Evolutionary conservation across 2,113 vertebrate species (phyloP).

Genomic region (Pygoscelis antarcticus): DNA sequence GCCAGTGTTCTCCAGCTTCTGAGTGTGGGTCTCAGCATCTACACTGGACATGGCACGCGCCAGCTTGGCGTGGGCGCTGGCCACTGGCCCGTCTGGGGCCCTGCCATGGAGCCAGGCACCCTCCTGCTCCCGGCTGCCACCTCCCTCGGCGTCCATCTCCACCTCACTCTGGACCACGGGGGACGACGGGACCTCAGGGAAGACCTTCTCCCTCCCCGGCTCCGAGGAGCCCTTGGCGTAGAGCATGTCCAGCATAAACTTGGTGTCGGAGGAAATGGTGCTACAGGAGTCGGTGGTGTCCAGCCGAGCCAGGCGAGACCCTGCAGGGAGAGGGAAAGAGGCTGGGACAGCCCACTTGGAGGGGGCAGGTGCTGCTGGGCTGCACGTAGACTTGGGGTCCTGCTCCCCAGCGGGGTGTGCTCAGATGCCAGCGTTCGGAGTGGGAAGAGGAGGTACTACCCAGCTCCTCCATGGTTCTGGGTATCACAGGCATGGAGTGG

Average conservation of each 20-base stretch:
- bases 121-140: slow-evolving; percentile 6
- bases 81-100: background rate
- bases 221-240: slow-evolving; percentile 68
- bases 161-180: background rate
- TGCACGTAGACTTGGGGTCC: background rate
- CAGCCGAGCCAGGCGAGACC: background rate
- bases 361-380: background rate
- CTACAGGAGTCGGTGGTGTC: slow-evolving; percentile 64
- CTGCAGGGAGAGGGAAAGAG: slow-evolving; percentile 10
- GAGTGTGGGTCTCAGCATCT: slow-evolving; percentile 76
- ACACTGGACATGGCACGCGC: slow-evolving; percentile 78
- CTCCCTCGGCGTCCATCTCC: background rate
- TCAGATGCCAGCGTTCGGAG: accelerated
- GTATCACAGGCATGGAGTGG: background rate
- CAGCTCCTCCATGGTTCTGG: background rate
- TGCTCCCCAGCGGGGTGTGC: background rate
- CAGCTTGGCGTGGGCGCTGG: slow-evolving; percentile 46
- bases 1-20: slow-evolving; percentile 75
- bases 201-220: background rate
- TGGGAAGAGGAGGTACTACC: background rate
- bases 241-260: slow-evolving; percentile 82
- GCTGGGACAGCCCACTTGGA: background rate
- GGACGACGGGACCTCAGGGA: background rate
- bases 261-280: slow-evolving; percentile 75
- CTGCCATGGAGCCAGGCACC: background rate